Evolutionary conservation across 2,888 invertebrate genomes (phyloP).

Genomic region (Ametastegia equiseti): DNA sequence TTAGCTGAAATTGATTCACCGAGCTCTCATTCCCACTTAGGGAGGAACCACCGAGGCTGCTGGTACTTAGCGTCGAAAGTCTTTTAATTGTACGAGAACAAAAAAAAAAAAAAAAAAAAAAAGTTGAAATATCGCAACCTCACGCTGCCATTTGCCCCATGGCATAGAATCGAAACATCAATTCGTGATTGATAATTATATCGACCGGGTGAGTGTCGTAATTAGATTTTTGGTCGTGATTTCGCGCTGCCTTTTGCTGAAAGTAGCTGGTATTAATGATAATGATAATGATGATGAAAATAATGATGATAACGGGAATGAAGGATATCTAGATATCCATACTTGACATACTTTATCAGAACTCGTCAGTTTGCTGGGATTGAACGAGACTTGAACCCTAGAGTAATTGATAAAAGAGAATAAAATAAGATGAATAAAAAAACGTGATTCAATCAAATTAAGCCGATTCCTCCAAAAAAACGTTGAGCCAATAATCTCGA

Average conservation of each 20-base stretch:
- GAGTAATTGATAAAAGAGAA: conserved; percentile 35
- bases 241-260: neutral
- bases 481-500: conserved; percentile 45
- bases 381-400: conserved; percentile 11
- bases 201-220: neutral
- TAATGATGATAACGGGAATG: neutral
- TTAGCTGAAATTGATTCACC: conserved; percentile 26
- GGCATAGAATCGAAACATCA: neutral
- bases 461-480: conserved; percentile 37
- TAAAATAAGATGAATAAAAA: conserved; percentile 31
- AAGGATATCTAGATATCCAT: neutral
- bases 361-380: neutral
- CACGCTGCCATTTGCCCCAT: neutral
- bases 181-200: neutral
- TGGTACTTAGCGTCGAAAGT: conserved; percentile 13
- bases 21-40: neutral
- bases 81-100: neutral
- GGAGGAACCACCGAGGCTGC: neutral
- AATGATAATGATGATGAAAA: neutral
- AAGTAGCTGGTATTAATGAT: neutral
- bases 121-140: conserved; percentile 7
- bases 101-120: too few relatives aligned
- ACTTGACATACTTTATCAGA: conserved; percentile 2
- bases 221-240: neutral
- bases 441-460: conserved; percentile 43